Base-by-base conservation (phyloP, 2,113 vertebrate genomes). In the Peromyscus leucopus region DNA sequence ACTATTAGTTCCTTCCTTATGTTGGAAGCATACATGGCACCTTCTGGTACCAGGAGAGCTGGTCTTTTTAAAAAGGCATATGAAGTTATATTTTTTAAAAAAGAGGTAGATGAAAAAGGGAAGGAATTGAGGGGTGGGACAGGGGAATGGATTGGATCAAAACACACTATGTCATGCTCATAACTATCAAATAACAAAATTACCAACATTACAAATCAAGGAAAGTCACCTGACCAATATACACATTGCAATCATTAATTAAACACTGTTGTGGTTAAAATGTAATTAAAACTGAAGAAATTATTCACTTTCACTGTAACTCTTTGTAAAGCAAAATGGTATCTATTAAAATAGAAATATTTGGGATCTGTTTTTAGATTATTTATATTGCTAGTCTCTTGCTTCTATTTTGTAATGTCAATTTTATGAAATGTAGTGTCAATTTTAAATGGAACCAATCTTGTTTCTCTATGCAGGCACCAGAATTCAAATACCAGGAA, bases 311-410 rank as follows among this genome's bases (percentile, higher is more conserved):
- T 91, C 51, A 48, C 21, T 5, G 10, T 59, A 19, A 82, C 51
- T 83, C 13, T 5, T 46, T 92, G 15, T 36, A 61, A 80, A 59
- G 5, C 5, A 87, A 22, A 96, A 12, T 78, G 28, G 12, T 28
- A 71, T n/a, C 2, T 51, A 61, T 51, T 75, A 71, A 85, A 57
- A 89, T 22, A 75, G 72, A 91, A 85, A 36, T 71, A 2, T 8
- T 72, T 48, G 13, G 22, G 84, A 76, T 92, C 12, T 85, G 63
- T 33, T 89, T 90, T 95, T n/a, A 76, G 80, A 89, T 88, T 36
- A 59, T 55, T 93, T 39, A 89, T 91, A 91, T 36, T 22, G 4
- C 82, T 7, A 8, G 31, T 72, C 69, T 76, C 0, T 48, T 33
- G 46, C 36, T 92, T 71, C 61, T 71, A 15, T 82, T n/a, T 74